A percentile compares a stretch with the other conserved stretches of the same genome.
phyloP scores from a whole-genome alignment of 2,888 invertebrate species.

The Morinoia aosen region DNA sequence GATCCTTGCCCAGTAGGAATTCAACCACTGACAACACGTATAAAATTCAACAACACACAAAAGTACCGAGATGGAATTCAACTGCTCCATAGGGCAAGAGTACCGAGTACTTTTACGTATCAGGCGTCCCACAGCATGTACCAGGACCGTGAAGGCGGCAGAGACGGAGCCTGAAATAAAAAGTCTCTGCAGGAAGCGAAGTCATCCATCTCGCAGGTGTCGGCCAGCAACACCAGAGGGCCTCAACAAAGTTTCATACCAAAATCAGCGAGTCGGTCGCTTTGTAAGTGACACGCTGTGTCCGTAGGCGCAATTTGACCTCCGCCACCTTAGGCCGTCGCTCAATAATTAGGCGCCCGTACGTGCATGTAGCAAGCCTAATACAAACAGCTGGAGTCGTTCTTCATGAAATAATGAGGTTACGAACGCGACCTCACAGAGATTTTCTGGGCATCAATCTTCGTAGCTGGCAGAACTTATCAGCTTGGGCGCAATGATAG shows the following conservation, averaged over 20 bases:
- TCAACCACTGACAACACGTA: too few species aligned
- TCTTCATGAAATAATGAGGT: not conserved
- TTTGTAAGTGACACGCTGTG: not conserved
- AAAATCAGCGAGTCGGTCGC: not conserved
- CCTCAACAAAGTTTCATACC: conserved; percentile 18
- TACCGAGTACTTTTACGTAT: too few species aligned
- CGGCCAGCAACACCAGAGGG: not conserved
- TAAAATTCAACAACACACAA: too few species aligned
- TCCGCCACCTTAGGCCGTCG: not conserved
- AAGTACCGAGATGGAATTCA: too few species aligned
- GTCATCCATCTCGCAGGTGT: not conserved
- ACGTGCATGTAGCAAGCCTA: not conserved
- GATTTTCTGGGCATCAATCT: not conserved
- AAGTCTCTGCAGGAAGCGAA: not conserved
- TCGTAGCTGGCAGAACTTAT: not conserved
- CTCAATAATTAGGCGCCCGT: not conserved
- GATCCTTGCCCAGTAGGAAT: too few species aligned
- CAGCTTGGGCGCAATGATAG: not conserved
- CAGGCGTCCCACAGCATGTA: not conserved
- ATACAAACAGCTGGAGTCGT: not conserved
- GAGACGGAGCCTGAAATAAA: not conserved
- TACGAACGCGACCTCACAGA: not conserved
- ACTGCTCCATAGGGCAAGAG: too few species aligned
- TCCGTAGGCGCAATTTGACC: not conserved
- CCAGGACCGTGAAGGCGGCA: not conserved